A percentile compares a stretch with the other conserved stretches of the same genome.
Evolutionary conservation across 30 jellyfish, hydroid and myxozoan genomes (phyloP).

Genomic region (Hydractinia echinata): DNA sequence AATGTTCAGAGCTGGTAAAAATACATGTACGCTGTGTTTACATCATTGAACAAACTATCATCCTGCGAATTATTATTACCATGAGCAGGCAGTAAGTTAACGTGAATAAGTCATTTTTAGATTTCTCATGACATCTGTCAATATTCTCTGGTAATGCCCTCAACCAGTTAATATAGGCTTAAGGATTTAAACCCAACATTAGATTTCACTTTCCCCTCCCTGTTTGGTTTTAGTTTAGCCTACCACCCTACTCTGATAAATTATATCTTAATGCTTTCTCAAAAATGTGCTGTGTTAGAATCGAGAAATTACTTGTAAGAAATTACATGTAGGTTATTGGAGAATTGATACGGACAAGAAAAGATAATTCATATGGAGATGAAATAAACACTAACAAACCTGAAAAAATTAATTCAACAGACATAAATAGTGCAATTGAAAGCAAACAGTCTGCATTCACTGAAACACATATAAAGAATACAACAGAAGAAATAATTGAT

Average conservation of each 20-base stretch:
- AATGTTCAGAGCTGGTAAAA: background rate
- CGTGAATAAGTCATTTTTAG: background rate
- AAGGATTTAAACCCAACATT: too few relatives aligned
- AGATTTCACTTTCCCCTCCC: too few relatives aligned
- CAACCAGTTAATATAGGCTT: too few relatives aligned
- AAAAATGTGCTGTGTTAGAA: too few relatives aligned
- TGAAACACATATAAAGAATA: background rate
- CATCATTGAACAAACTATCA: too few relatives aligned
- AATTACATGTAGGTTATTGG: conserved; percentile 28
- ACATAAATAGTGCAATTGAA: background rate
- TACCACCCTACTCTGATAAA: too few relatives aligned
- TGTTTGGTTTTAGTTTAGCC: too few relatives aligned
- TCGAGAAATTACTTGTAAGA: background rate
- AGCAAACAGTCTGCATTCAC: background rate
- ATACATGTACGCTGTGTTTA: background rate
- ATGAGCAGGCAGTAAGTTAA: background rate
- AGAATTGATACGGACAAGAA: conserved; percentile 38
- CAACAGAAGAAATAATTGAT: background rate
- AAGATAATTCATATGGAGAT: conserved; percentile 2
- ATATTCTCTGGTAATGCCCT: too few relatives aligned
- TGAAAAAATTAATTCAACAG: background rate
- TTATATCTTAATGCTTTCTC: too few relatives aligned
- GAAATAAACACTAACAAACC: background rate
- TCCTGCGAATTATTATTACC: too few relatives aligned
- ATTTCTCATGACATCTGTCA: background rate